Evolutionary conservation across 2,888 invertebrate species (phyloP).

Genomic region (Branchipolynoe longqiensis): DNA sequence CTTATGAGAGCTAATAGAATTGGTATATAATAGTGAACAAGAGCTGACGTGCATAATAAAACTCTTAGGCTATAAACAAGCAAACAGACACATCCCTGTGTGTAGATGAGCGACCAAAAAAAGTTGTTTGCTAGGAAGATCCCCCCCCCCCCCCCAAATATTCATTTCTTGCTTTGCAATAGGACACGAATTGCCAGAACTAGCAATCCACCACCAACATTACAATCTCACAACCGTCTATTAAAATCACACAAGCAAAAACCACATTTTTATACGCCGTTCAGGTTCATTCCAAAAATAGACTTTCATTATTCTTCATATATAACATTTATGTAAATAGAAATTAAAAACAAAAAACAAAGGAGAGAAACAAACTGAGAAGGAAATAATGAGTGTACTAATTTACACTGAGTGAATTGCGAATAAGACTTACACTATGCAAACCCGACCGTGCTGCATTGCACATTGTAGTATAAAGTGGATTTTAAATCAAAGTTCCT

Average conservation of each 20-base stretch:
- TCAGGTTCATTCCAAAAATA: constrained; percentile 41
- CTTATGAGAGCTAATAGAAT: too few relatives aligned
- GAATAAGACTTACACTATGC: constrained; percentile 6
- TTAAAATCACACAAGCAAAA: not conserved
- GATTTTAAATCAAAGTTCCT: constrained; percentile 21
- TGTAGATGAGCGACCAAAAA: not conserved
- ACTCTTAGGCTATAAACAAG: not conserved
- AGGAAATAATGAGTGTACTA: too few relatives aligned
- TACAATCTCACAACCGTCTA: not conserved
- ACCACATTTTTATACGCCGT: constrained; percentile 16
- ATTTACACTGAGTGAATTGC: constrained; percentile 31
- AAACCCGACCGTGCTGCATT: constrained; percentile 28
- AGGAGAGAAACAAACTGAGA: too few relatives aligned
- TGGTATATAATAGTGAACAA: constrained; percentile 9
- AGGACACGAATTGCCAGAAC: too few relatives aligned
- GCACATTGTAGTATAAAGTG: not conserved
- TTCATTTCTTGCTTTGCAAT: too few relatives aligned
- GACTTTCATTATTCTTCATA: constrained; percentile 23
- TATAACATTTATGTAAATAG: not conserved
- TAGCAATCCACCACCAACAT: not conserved
- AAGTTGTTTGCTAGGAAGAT: not conserved
- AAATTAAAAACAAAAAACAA: not conserved
- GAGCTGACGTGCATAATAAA: not conserved
- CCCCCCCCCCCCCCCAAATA: too few relatives aligned
- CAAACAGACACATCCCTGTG: constrained; percentile 48